Evolutionary conservation across 53 echinoderm and acorn worm species (phyloP).

Genomic region (Apostichopus leukothele): DNA sequence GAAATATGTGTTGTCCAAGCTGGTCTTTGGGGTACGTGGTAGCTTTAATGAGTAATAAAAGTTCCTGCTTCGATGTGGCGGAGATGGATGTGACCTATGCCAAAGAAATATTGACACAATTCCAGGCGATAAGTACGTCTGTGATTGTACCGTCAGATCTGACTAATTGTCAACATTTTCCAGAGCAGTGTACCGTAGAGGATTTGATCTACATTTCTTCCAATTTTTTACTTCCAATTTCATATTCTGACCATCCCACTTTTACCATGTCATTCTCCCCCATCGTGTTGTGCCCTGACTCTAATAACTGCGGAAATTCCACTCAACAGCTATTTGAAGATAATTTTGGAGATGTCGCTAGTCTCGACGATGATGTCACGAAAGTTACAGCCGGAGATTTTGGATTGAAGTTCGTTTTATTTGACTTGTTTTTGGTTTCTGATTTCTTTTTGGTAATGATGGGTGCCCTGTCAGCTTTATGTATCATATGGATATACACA

Average conservation of each 20-base stretch:
- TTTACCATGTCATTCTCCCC: slow-evolving; percentile 9
- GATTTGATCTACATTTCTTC: slow-evolving; percentile 54
- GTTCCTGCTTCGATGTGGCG: slow-evolving; percentile 60
- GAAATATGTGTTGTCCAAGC: slow-evolving; percentile 38
- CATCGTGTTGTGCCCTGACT: neutral
- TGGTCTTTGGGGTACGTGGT: slow-evolving; percentile 75
- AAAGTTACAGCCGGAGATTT: slow-evolving; percentile 63
- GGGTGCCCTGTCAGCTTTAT: slow-evolving; percentile 52
- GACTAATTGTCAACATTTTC: slow-evolving; percentile 49
- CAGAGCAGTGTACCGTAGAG: slow-evolving; percentile 54
- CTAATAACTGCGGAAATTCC: neutral
- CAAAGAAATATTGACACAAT: slow-evolving; percentile 50
- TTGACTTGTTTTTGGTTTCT: slow-evolving; percentile 55
- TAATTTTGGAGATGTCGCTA: slow-evolving; percentile 49
- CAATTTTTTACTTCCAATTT: slow-evolving; percentile 22
- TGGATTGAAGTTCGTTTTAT: slow-evolving; percentile 69
- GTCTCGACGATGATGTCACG: slow-evolving; percentile 57
- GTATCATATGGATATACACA: slow-evolving; percentile 83
- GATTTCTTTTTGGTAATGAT: slow-evolving; percentile 63
- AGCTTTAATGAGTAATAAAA: slow-evolving; percentile 61
- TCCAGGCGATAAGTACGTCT: slow-evolving; percentile 50
- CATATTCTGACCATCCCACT: slow-evolving; percentile 34
- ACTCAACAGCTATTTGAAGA: slow-evolving; percentile 48
- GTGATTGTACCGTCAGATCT: slow-evolving; percentile 30
- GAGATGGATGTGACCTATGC: slow-evolving; percentile 59